phyloP scores from a whole-genome alignment of 2,113 vertebrate genomes.

The Saccopteryx bilineata region DNA sequence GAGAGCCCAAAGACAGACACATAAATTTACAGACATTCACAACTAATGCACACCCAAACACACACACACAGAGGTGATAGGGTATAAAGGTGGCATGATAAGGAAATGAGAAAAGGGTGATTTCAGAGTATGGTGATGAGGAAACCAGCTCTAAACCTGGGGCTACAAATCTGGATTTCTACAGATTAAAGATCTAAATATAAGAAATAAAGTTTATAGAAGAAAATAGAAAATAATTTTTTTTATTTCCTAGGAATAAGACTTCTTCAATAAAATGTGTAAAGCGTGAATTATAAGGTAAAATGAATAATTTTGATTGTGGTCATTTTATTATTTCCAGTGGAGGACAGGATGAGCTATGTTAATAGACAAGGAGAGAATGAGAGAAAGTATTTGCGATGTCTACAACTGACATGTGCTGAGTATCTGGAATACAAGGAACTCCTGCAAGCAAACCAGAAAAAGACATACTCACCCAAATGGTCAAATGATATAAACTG shows the following conservation, averaged over 20 bases:
- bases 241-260: not conserved
- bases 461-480: not conserved
- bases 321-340: not conserved
- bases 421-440: not conserved
- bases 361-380: not conserved
- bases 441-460: not conserved
- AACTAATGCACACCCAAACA: not conserved
- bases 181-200: not conserved
- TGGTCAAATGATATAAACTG: not conserved
- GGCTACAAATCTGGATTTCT: not conserved
- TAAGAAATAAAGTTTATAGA: not conserved
- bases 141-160: not conserved
- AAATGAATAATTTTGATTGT: constrained; percentile 2
- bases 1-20: not conserved
- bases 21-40: not conserved
- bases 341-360: not conserved
- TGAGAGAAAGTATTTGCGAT: not conserved
- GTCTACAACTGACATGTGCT: not conserved
- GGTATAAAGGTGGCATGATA: not conserved
- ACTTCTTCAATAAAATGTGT: constrained; percentile 15
- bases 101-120: not conserved
- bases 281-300: not conserved
- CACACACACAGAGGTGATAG: not conserved
- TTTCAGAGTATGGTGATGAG: not conserved
- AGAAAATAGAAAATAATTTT: not conserved